phyloP scores from a whole-genome alignment of 2,113 vertebrate genomes.

The Tetrax tetrax region DNA sequence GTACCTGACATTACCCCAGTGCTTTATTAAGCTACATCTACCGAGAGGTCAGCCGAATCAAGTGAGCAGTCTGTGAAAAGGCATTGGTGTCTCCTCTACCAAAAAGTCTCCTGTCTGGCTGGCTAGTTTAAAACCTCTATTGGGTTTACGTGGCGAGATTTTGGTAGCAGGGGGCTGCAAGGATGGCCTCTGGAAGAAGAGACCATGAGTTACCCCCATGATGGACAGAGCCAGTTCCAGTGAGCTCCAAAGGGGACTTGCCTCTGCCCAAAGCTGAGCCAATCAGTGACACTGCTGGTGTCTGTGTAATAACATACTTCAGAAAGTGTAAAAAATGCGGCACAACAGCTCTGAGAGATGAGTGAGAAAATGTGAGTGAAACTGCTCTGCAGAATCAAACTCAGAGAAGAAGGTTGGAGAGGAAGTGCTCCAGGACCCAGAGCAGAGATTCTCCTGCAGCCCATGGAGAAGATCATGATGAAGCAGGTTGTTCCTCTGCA shows the following conservation, averaged over 20 bases:
- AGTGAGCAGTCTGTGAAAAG: not conserved
- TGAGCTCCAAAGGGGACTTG: fast-evolving
- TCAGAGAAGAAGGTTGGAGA: not conserved
- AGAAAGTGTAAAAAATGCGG: not conserved
- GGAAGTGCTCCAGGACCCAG: fast-evolving
- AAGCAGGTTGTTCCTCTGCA: not conserved
- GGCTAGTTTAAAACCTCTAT: not conserved
- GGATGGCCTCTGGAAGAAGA: not conserved
- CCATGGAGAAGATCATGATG: fast-evolving
- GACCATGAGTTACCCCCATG: not conserved
- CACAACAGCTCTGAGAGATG: not conserved
- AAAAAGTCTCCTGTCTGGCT: not conserved
- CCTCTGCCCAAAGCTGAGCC: not conserved
- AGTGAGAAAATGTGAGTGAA: not conserved
- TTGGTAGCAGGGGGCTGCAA: not conserved
- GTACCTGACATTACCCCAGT: not conserved
- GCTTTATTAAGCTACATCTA: not conserved
- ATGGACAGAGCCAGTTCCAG: not conserved
- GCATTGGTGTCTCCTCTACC: not conserved
- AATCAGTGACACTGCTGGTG: fast-evolving
- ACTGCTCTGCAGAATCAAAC: not conserved
- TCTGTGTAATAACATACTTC: not conserved
- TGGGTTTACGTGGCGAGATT: not conserved
- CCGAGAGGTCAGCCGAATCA: not conserved
- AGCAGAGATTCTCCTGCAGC: not conserved